A percentile compares a stretch with the other conserved stretches of the same genome.
phyloP scores from a whole-genome alignment of 2,888 invertebrate species.

The Clostera curtula region DNA sequence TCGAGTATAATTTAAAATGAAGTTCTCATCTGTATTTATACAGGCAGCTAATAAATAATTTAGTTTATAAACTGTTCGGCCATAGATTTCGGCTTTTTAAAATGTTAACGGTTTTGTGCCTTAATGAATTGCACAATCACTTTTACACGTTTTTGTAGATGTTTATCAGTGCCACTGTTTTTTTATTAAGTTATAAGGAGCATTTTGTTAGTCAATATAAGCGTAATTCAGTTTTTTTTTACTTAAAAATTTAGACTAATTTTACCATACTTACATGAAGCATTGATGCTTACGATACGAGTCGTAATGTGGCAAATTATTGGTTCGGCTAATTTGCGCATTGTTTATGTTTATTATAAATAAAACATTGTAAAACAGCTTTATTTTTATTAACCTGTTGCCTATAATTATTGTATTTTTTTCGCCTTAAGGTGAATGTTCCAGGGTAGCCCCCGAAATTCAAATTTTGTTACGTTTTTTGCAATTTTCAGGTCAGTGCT shows the following conservation, averaged over 20 bases:
- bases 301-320: slow-evolving; percentile 46
- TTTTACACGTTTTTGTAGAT: slow-evolving; percentile 20
- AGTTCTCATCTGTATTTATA: slow-evolving; percentile 19
- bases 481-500: no score
- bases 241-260: slow-evolving; percentile 33
- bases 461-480: no score
- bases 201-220: slow-evolving; percentile 60
- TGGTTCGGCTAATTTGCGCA: slow-evolving; percentile 62
- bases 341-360: slow-evolving; percentile 68
- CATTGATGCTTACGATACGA: slow-evolving; percentile 31
- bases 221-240: slow-evolving; percentile 43
- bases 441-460: no score
- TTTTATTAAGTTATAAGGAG: slow-evolving; percentile 41
- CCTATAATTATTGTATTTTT: no score
- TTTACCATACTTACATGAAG: slow-evolving; percentile 36
- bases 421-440: no score
- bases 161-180: slow-evolving; percentile 58
- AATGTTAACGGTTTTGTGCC: slow-evolving; percentile 40
- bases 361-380: slow-evolving; percentile 50
- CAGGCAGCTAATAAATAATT: slow-evolving; percentile 12
- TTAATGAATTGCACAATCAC: slow-evolving; percentile 47
- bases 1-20: no score
- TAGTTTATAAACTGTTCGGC: slow-evolving; percentile 22
- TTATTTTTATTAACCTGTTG: slow-evolving; percentile 10
- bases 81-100: slow-evolving; percentile 18